Percentiles rank a stretch among this genome's conserved stretches.
phyloP scores from a whole-genome alignment of 2,113 vertebrate genomes.

The Piaya cayana region DNA sequence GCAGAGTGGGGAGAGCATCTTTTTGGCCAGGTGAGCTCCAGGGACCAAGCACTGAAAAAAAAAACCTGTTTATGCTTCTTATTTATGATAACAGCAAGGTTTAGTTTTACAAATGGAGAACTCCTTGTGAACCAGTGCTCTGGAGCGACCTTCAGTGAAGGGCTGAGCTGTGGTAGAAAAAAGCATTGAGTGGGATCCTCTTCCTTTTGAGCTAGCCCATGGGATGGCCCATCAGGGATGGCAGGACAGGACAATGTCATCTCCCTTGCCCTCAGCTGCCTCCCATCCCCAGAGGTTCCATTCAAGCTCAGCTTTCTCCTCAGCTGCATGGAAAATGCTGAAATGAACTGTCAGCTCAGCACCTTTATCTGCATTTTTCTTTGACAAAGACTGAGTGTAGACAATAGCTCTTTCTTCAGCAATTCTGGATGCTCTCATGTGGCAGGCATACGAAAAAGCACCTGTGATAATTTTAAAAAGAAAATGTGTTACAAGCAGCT shows the following conservation, averaged over 20 bases:
- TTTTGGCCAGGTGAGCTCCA: background rate
- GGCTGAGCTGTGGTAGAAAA: background rate
- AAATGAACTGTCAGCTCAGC: background rate
- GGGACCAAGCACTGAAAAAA: background rate
- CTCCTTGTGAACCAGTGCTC: background rate
- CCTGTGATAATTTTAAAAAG: background rate
- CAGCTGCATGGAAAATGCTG: background rate
- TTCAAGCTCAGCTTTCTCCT: background rate
- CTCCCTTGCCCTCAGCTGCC: background rate
- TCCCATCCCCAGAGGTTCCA: background rate
- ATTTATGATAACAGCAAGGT: background rate
- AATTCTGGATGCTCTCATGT: background rate
- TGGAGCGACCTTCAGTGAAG: background rate
- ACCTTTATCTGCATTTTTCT: background rate
- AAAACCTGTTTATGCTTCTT: background rate
- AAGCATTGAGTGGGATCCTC: accelerated
- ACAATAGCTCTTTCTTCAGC: background rate
- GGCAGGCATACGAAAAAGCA: background rate
- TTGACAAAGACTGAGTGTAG: background rate
- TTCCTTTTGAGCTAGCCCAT: background rate
- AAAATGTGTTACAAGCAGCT: background rate
- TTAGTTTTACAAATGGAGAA: background rate
- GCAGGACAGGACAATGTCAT: background rate
- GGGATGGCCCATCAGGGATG: background rate
- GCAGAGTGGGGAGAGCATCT: background rate